phyloP scores from a whole-genome alignment of 2,797 vertebrate species.

The Bryconaethiops microstoma region DNA sequence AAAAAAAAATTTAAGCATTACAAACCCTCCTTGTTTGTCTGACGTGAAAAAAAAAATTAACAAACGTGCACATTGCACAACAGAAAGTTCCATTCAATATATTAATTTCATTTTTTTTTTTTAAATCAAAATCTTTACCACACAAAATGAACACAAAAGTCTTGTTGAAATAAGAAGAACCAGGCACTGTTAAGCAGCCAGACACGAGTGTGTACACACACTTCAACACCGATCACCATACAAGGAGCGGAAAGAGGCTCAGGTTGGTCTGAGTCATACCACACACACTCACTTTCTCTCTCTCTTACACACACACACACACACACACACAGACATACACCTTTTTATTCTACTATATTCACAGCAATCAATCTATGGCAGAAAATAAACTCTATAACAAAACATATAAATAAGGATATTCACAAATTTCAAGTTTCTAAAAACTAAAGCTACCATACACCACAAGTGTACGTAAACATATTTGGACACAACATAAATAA shows the following conservation, averaged over 20 bases:
- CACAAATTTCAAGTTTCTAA: slow-evolving; percentile 57
- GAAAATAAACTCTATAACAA: slow-evolving; percentile 50
- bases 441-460: slow-evolving; percentile 61
- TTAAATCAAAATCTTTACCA: neutral
- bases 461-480: slow-evolving; percentile 46
- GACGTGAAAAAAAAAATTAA: slow-evolving; percentile 19
- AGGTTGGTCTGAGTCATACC: slow-evolving; percentile 73
- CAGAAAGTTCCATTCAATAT: slow-evolving; percentile 33
- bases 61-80: slow-evolving; percentile 4
- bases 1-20: slow-evolving; percentile 7
- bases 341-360: slow-evolving; percentile 27
- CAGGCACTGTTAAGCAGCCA: slow-evolving; percentile 44
- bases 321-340: neutral
- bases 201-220: slow-evolving; percentile 33
- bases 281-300: slow-evolving; percentile 21
- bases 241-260: slow-evolving; percentile 79
- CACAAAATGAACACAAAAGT: slow-evolving; percentile 25
- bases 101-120: slow-evolving; percentile 44
- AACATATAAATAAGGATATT: slow-evolving; percentile 67
- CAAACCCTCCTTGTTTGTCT: slow-evolving; percentile 23
- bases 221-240: slow-evolving; percentile 74
- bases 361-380: slow-evolving; percentile 20
- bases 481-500: slow-evolving; percentile 24
- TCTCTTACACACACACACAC: slow-evolving; percentile 12
- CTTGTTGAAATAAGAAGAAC: slow-evolving; percentile 45